Conservation (phyloP, 2,113 vertebrate genomes). For the Excalfactoria chinensis region DNA sequence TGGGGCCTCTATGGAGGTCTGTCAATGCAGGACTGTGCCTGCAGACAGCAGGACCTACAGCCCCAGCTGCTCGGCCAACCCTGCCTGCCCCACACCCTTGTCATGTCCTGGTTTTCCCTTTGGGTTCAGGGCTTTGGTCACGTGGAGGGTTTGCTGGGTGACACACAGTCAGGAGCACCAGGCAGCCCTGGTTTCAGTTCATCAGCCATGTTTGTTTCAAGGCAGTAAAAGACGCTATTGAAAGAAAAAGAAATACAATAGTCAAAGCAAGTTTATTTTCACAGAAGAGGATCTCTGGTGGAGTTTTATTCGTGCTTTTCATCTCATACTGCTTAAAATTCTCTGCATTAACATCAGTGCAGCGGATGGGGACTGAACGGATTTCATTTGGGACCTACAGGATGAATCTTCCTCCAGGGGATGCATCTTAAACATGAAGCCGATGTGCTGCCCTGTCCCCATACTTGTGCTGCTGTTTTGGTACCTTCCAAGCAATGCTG, state of each 20-base stretch:
- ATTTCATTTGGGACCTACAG: accelerated
- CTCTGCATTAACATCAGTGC: not conserved
- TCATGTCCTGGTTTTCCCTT: not conserved
- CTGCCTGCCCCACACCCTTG: not conserved
- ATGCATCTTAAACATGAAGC: not conserved
- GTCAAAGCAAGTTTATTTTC: slow-evolving; percentile 27
- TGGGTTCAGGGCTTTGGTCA: not conserved
- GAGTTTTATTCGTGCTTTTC: slow-evolving; percentile 33
- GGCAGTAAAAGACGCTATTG: not conserved
- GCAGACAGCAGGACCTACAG: not conserved
- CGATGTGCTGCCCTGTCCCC: not conserved
- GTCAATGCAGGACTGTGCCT: not conserved
- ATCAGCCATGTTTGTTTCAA: not conserved
- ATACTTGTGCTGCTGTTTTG: slow-evolving; percentile 6
- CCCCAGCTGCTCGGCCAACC: not conserved
- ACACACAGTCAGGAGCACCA: not conserved
- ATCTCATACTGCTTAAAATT: not conserved
- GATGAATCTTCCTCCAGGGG: not conserved
- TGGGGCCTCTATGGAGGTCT: not conserved
- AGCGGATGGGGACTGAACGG: accelerated
- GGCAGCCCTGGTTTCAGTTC: not conserved
- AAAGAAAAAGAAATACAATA: not conserved
- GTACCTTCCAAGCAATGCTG: not conserved
- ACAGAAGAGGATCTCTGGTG: not conserved
- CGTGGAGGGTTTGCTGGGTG: not conserved